phyloP scores from a whole-genome alignment of 2,113 vertebrate genomes.

The Psephotus haematonotus region DNA sequence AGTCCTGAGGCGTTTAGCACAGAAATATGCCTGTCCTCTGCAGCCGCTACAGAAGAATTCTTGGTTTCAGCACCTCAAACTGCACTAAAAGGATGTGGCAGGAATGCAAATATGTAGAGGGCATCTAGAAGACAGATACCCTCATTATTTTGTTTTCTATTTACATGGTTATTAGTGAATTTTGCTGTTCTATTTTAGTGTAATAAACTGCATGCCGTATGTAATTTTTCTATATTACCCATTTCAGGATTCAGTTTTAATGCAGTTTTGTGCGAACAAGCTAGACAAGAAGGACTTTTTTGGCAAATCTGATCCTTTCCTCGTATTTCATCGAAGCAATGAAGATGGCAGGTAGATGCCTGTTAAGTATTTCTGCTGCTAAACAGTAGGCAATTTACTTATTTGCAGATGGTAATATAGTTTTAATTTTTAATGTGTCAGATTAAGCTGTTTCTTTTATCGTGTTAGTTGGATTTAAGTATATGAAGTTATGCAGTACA shows the following conservation, averaged over 20 bases:
- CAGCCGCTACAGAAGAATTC: neutral
- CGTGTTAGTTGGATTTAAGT: neutral
- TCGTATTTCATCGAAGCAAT: conserved; percentile 88
- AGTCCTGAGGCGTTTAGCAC: neutral
- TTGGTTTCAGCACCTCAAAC: neutral
- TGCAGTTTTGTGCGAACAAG: conserved; percentile 90
- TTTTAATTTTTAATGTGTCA: neutral
- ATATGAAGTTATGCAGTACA: neutral
- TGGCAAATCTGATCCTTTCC: conserved; percentile 88
- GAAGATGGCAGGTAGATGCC: conserved; percentile 84
- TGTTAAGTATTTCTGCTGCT: neutral
- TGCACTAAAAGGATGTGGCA: neutral
- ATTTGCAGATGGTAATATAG: neutral
- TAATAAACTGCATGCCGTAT: neutral
- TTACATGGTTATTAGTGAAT: neutral
- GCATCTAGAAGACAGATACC: neutral
- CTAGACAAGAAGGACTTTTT: conserved; percentile 92
- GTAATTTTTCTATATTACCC: neutral
- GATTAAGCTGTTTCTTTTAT: neutral
- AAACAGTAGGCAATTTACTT: neutral
- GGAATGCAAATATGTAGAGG: neutral
- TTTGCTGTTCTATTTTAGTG: neutral
- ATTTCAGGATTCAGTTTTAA: conserved; percentile 85
- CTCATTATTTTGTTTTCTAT: neutral
- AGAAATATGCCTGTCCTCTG: neutral